Evolutionary conservation across 2,797 vertebrate species (phyloP), one percentile per base, ranked within the genome.

Genomic region (Aeoliscus strigatus): DNA sequence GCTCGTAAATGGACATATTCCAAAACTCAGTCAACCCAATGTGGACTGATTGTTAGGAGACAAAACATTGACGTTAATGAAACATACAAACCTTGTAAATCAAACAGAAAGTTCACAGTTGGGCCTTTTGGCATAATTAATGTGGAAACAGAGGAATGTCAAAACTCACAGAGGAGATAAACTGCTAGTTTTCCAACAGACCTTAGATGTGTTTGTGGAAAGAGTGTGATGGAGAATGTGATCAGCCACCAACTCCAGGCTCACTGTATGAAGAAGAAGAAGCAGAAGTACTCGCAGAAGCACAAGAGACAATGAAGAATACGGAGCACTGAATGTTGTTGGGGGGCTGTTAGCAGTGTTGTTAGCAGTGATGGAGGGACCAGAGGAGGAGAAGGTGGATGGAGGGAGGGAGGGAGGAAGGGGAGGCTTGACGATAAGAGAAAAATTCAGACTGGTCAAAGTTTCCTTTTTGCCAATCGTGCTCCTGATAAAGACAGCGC

Each of bases 401-500:
- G 65, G 57, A 36, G 36, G 44, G 11, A 28, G 43, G 48, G 13
- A 23, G 37, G 29, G 34, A 28, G 12, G 32, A 35, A 9, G 46
- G 26, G 51, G 35, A 25, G 40, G 77, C 57, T 83, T 73, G 68
- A 87, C 74, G 90, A 92, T 92, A 92, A 92, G 89, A 81, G 79
- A 90, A 89, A 85, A 90, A 90, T 87, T 92, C 88, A 87, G 88
- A 90, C 89, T 76, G 90, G 89, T 91, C 90, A 88, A 87, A 91
- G 90, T 90, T 91, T 91, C 89, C 90, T 88, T 90, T 90, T 91
- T 88, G 89, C 85, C 92, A 92, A 90, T 90, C 90, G 89, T 88
- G 84, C 88, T 88, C 86, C 91, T 85, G 92, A 93, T 94, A 94
- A 93, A 90, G 87, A 89, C 79, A 81, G 87, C 72, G 91, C 85